These are phyloP conservation scores for Drosophila asahinai DNA, from an alignment of 1,140 invertebrate species.

Conservation along the genomic window DNA sequence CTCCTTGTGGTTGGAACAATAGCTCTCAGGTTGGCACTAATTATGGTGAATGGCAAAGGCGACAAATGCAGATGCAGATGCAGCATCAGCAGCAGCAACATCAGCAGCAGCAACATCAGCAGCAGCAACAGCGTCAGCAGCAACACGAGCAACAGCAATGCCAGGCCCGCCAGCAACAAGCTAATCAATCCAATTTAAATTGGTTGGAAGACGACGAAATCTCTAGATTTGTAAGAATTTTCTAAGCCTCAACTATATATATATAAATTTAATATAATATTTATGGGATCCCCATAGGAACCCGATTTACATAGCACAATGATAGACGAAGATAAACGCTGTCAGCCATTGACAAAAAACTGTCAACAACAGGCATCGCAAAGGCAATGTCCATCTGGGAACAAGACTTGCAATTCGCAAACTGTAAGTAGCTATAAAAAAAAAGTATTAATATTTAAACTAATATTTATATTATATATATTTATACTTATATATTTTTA, in stretches of 20 bases:
- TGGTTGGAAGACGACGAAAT: slow-evolving; percentile 1
- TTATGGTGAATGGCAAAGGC: slow-evolving; percentile 22
- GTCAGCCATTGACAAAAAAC: not conserved
- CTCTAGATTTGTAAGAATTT: slow-evolving; percentile 37
- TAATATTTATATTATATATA: too few relatives aligned
- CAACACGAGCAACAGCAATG: not conserved
- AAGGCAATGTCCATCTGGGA: not conserved
- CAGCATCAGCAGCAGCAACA: slow-evolving; percentile 3
- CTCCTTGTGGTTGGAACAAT: not conserved
- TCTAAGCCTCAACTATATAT: not conserved
- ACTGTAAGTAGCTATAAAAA: slow-evolving; percentile 7
- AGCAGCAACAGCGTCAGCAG: not conserved
- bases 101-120: not conserved
- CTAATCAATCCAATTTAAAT: not conserved
- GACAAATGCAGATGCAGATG: not conserved
- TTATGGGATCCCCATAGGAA: slow-evolving; percentile 6
- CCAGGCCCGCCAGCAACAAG: not conserved
- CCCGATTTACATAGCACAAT: slow-evolving; percentile 49
- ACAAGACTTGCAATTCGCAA: not conserved
- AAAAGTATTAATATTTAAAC: not conserved
- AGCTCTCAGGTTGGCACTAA: slow-evolving; percentile 8
- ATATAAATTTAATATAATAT: too few relatives aligned
- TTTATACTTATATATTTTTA: too few relatives aligned
- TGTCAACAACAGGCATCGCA: not conserved
- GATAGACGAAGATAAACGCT: not conserved